A percentile compares a stretch with the other conserved stretches of the same genome.
phyloP scores from a whole-genome alignment of 1,140 invertebrate species.

The Drosophila suzukii region DNA sequence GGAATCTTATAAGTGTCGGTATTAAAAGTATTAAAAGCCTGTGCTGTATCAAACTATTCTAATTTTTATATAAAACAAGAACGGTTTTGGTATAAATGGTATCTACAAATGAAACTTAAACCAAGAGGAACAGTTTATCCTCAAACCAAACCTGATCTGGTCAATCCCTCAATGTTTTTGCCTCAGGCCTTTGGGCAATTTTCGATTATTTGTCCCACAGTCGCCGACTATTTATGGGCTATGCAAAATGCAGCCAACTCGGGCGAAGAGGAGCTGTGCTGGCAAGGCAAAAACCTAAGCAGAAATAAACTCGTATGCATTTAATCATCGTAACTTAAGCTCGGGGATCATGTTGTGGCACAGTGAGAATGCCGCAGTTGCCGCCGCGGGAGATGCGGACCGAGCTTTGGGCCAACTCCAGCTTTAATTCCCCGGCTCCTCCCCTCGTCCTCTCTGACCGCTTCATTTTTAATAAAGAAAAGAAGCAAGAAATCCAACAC shows the following conservation, averaged over 20 bases:
- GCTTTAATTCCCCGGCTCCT: constrained; percentile 25
- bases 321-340: constrained; percentile 83
- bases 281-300: constrained; percentile 51
- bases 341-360: constrained; percentile 77
- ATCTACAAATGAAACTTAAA: no score
- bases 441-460: constrained; percentile 9
- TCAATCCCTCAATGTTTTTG: background rate
- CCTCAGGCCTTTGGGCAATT: background rate
- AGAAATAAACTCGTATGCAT: constrained; percentile 82
- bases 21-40: background rate
- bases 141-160: background rate
- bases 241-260: constrained; percentile 46
- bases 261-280: background rate
- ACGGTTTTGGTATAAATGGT: no score
- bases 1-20: no score
- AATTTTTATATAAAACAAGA: no score
- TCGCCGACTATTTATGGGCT: constrained; percentile 53
- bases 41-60: no score
- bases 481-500: constrained; percentile 11
- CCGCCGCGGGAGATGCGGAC: constrained; percentile 65
- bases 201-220: constrained; percentile 37
- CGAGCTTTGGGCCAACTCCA: constrained; percentile 42
- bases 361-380: constrained; percentile 56
- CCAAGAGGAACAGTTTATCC: background rate
- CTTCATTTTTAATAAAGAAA: constrained; percentile 63